Percentiles rank a stretch among this genome's conserved stretches.
These are phyloP conservation scores for Oxyura jamaicensis DNA, from an alignment of 2,113 vertebrate genomes.

Conservation along the genomic window DNA sequence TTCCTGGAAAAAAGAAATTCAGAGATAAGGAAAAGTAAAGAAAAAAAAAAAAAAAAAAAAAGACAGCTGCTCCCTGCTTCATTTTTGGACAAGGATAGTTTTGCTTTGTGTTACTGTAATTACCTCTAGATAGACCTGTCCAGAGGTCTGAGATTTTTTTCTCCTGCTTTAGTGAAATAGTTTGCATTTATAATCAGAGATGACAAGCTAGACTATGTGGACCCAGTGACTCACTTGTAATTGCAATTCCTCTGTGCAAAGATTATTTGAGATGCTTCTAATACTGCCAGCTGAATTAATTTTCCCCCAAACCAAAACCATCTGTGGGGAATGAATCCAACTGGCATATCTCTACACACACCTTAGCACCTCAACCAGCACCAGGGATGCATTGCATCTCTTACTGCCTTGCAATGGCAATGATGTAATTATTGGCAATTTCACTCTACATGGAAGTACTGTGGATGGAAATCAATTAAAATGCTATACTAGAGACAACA, in stretches of 20 bases:
- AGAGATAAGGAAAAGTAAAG: not conserved
- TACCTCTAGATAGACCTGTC: not conserved
- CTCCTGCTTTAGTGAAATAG: not conserved
- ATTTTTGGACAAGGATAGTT: not conserved
- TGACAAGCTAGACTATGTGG: not conserved
- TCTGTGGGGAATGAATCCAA: not conserved
- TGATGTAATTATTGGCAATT: not conserved
- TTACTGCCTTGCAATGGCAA: not conserved
- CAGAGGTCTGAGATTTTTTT: not conserved
- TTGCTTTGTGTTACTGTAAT: not conserved
- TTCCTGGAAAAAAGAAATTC: not conserved
- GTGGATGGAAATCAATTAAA: constrained; percentile 58
- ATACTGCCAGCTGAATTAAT: not conserved
- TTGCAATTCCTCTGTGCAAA: not conserved
- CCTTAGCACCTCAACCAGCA: not conserved
- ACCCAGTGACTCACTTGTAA: not conserved
- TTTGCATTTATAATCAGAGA: not conserved
- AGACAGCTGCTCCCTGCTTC: not conserved
- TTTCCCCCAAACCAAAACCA: not conserved
- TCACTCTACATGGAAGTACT: not conserved
- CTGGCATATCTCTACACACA: not conserved
- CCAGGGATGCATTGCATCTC: not conserved
- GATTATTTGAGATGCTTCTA: not conserved
- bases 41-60: not conserved
- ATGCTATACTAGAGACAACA: constrained; percentile 13